Base-by-base conservation (phyloP, 1,140 invertebrate species). In the Nomia melanderi region DNA sequence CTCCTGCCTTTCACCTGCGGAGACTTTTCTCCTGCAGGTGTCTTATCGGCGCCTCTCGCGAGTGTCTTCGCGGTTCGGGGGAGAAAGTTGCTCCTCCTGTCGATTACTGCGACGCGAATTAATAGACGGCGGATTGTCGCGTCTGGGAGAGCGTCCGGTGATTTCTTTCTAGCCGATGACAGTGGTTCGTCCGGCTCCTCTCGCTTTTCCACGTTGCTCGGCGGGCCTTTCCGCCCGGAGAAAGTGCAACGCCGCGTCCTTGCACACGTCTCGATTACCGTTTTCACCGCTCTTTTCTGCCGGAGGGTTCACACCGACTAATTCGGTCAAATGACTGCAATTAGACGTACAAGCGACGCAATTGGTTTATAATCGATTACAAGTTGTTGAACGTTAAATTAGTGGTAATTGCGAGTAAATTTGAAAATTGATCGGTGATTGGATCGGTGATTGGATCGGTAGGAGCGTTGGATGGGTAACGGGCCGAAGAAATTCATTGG, bases 1-100 rank as follows among this genome's bases (percentile, higher is more conserved):
- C 33, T n/a, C 11, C 17, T 53, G 73, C 73, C 73, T 76, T 76
- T 76, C 73, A 76, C 73, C 73, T 23, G 59, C 54, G 31, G 27
- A 36, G 54, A 50, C 47, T 47, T 69, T 76, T 76, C 64, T 17
- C 65, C 39, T 44, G 39, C 50, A 47, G 23, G 23, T 25, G 27
- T 25, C 27, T 44, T n/a, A 59, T 75, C 36, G 65, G 59, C 73
- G 31, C 65, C 39, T 69, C 23, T 47, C 29, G 41, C 53, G 31
- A 23, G 27, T 31, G 63, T 31, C 63, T 12, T 25, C 50, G n/a
- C 44, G 47, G 20, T 44, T 25, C 36, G 29, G 5, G 20, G 57
- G 73, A 47, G 64, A 76, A 75, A 75, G 73, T 69, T 39, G 11
- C 11, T 74, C 8, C 72, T 69, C 27, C 25, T 60, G 14, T 7